Evolutionary conservation across 2,888 invertebrate species (phyloP).

Genomic region (Oligia strigilis): DNA sequence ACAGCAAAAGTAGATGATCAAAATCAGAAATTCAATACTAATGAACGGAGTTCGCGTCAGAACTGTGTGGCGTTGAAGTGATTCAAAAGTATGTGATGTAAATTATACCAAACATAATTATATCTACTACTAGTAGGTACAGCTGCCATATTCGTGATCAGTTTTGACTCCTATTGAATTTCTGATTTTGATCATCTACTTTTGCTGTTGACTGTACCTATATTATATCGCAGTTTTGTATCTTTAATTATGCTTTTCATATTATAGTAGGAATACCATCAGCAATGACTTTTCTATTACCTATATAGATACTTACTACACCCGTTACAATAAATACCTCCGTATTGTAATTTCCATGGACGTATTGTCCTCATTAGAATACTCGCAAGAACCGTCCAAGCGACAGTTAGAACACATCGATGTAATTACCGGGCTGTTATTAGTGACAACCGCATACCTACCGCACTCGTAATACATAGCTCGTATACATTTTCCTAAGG

Average conservation of each 20-base stretch:
- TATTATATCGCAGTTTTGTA: not conserved
- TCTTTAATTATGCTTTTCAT: not conserved
- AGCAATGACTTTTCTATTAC: slow-evolving; percentile 11
- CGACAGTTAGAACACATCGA: slow-evolving; percentile 58
- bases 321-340: slow-evolving; percentile 52
- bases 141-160: too few species aligned
- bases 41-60: too few species aligned
- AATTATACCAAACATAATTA: too few species aligned
- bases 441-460: slow-evolving; percentile 45
- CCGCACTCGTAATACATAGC: slow-evolving; percentile 17
- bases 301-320: slow-evolving; percentile 17
- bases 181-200: too few species aligned
- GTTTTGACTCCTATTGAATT: too few species aligned
- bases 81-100: too few species aligned
- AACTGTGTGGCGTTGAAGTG: too few species aligned
- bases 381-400: slow-evolving; percentile 51
- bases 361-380: slow-evolving; percentile 43
- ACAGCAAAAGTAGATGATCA: too few species aligned
- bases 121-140: too few species aligned
- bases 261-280: slow-evolving; percentile 5
- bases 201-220: too few species aligned
- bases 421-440: slow-evolving; percentile 62
- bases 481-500: slow-evolving; percentile 19
- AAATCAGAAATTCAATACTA: too few species aligned
- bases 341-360: slow-evolving; percentile 46